Evolutionary conservation across 2,797 vertebrate species (phyloP).

Genomic region (Spheniscus humboldti): DNA sequence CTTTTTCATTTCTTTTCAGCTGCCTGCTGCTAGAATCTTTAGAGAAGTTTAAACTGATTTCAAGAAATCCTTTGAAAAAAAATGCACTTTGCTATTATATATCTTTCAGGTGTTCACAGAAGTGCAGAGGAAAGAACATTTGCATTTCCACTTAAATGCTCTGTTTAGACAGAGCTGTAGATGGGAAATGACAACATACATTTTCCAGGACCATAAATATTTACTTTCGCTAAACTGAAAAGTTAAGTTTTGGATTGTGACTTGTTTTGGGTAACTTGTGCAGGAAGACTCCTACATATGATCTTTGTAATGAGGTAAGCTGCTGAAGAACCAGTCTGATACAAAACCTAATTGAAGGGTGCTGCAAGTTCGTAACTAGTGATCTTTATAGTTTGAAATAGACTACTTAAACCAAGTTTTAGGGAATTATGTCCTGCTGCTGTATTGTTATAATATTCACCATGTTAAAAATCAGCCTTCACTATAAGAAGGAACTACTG

Average conservation of each 20-base stretch:
- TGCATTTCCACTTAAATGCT: slow-evolving; percentile 56
- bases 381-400: not conserved
- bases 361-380: not conserved
- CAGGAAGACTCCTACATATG: not conserved
- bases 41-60: slow-evolving; percentile 72
- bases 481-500: not conserved
- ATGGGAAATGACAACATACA: slow-evolving; percentile 48
- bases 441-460: not conserved
- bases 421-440: not conserved
- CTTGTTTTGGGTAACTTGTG: not conserved
- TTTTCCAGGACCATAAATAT: slow-evolving; percentile 53
- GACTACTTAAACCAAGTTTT: not conserved
- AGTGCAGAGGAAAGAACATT: slow-evolving; percentile 43
- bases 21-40: slow-evolving; percentile 61
- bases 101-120: slow-evolving; percentile 46
- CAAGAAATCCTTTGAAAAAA: slow-evolving; percentile 37
- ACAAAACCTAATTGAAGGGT: slow-evolving; percentile 13
- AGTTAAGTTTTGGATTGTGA: slow-evolving; percentile 27
- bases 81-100: slow-evolving; percentile 21
- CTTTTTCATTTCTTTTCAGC: slow-evolving; percentile 63
- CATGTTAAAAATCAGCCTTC: not conserved
- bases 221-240: slow-evolving; percentile 34
- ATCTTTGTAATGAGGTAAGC: slow-evolving; percentile 3
- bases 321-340: not conserved
- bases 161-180: slow-evolving; percentile 42